Base-by-base conservation (phyloP, 2,888 invertebrate genomes). In the Drosophila acutilabella region DNA sequence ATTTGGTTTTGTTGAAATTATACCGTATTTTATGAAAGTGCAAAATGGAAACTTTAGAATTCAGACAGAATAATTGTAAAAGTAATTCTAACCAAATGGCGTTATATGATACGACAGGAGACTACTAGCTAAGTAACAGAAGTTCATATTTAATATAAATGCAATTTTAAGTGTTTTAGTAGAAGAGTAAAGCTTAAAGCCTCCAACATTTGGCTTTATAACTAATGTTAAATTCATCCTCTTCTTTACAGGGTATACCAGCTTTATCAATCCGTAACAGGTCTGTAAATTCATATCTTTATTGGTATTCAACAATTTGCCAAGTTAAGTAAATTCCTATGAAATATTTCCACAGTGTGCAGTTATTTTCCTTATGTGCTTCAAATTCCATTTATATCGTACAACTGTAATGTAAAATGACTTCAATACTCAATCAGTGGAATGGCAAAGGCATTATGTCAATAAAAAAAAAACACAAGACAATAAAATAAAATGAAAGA, bases 1-100 rank as follows among this genome's bases (percentile, higher is more conserved):
- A 54, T 65, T 42, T 26, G 53, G 64, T 58, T 66, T 66, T 61
- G 52, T 57, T 71, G 47, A 70, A 70, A 82, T 76, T 64, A 64
- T 70, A 68, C 57, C 52, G 64, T 56, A 70, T 69, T 57, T 71
- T 59, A 61, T 16, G 23, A 8, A 38, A 20, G 20, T 16, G 23
- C 44, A 56, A 44, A 62, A 59, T 36, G 23, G 41, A 56, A 44
- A 62, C 56, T 36, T 13, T 42, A 45, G 45, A 54, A 73, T 65
- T 36, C 40, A 26, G 26, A 62, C 56, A 61, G 23, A 48, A 62
- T 41, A 42, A 10, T 16, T 33, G 42, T 16, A 26, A 60, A 30
- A 30, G 30, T 30, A 30, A 30, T 8, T 30, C 8, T 2, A 6
- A 30, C 6, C 30, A 30, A 30, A 30, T 2, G 2, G 30, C 8